Base-by-base conservation (phyloP, 64 coral and sea anemone species). In the Exaiptasia diaphana region DNA sequence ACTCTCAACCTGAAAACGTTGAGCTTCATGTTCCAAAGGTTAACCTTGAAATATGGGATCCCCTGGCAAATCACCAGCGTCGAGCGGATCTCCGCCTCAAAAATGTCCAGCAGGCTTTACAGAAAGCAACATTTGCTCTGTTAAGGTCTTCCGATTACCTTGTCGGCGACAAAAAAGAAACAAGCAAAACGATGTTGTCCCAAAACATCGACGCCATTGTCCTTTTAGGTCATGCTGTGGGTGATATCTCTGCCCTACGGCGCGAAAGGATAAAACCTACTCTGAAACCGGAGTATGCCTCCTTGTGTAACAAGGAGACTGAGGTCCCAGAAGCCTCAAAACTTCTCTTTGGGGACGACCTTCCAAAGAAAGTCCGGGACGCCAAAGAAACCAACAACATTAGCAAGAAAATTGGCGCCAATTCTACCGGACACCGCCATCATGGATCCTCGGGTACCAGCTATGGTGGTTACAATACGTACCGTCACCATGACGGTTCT, bases 11-110 rank as follows among this genome's bases (percentile, higher is more conserved):
- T 18, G 52, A 55, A 18, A 55, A 55, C 52, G 25, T 23, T 23
- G 52, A 55, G 52, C 52, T 55, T 21, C 52, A 55, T 4, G 53
- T 40, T 39, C 5, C 37, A 7, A 58, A 45, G 38, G 77, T 90
- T 10, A 81, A 82, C 12, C 67, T 48, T 3, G 77, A 90, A 67
- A 89, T 90, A 30, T 75, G 87, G 41, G 21, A n/a, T 46, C 22
- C 9, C 0, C 20, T 83, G 1, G 75, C 46, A 0, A 17, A 39
- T 15, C 30, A 28, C 15, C 57, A 67, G 24, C 34, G 45, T 14
- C 75, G 54, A 29, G 45, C 77, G 31, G 87, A 90, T 25, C 46
- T 90, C 39, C 68, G 57, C 24, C 20, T 90, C n/a, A 64, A 35
- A 12, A 82, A 83, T 29, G 55, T 90, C 2, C 78, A 83, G 41